phyloP scores from a whole-genome alignment of 2,888 invertebrate species.

The Erebia ligea region DNA sequence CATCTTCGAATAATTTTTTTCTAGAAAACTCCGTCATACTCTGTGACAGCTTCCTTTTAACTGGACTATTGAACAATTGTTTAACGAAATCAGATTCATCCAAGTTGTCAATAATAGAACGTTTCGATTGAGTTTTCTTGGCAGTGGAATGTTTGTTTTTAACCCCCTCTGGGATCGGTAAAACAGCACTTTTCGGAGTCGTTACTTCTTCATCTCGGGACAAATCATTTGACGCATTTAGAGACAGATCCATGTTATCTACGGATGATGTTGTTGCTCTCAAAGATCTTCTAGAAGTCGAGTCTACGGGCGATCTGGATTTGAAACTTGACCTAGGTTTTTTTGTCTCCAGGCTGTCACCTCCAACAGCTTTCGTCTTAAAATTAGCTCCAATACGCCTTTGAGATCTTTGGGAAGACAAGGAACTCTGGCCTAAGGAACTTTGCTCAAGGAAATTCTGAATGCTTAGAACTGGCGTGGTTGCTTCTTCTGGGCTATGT shows the following conservation, averaged over 20 bases:
- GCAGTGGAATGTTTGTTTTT: constrained; percentile 77
- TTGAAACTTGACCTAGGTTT: constrained; percentile 42
- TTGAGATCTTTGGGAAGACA: constrained; percentile 19
- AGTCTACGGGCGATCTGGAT: constrained; percentile 49
- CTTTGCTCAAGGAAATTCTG: constrained; percentile 57
- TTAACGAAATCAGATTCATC: constrained; percentile 72
- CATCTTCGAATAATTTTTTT: constrained; percentile 57
- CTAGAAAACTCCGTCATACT: constrained; percentile 74
- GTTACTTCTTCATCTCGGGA: constrained; percentile 52
- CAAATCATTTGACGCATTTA: constrained; percentile 43
- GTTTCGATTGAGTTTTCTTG: constrained; percentile 75
- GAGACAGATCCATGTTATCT: constrained; percentile 42
- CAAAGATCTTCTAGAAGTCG: constrained; percentile 40
- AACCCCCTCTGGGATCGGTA: constrained; percentile 63
- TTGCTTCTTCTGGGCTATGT: constrained; percentile 56
- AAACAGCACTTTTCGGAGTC: constrained; percentile 68
- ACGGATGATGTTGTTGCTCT: constrained; percentile 41
- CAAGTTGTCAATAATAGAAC: constrained; percentile 72
- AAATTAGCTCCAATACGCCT: neutral
- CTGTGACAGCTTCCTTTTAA: constrained; percentile 75
- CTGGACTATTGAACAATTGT: constrained; percentile 75
- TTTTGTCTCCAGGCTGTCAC: neutral
- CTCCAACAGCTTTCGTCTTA: constrained; percentile 52
- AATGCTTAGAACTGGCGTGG: constrained; percentile 68
- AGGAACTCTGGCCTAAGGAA: constrained; percentile 51